phyloP scores from a whole-genome alignment of 1,140 invertebrate species.

The Laodelphax striatellus region DNA sequence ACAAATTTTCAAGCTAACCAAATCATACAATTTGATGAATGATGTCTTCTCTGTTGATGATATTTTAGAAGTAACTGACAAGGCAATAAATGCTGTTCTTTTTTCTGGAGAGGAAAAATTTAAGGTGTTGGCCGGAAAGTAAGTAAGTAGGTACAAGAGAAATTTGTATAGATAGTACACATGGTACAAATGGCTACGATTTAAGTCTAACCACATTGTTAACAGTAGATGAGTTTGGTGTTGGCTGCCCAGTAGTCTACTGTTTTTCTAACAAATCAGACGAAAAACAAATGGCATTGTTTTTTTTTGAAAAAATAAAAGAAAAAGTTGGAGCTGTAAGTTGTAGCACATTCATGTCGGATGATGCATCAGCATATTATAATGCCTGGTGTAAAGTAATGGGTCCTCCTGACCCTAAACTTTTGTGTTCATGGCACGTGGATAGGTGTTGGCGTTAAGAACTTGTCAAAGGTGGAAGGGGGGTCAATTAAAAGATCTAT shows the following conservation, averaged over 20 bases:
- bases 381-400: neutral
- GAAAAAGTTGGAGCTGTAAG: too few species aligned
- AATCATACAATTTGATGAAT: neutral
- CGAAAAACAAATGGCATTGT: too few species aligned
- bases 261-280: too few species aligned
- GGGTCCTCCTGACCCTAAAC: neutral
- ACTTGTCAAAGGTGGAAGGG: neutral
- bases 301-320: too few species aligned
- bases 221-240: neutral
- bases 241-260: too few species aligned
- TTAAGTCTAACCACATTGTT: neutral
- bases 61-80: too few species aligned
- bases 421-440: neutral
- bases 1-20: neutral
- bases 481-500: neutral
- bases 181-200: neutral
- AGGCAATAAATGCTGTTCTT: too few species aligned
- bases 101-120: too few species aligned
- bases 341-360: neutral
- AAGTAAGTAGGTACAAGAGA: too few species aligned
- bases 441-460: conserved; percentile 1
- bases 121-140: too few species aligned
- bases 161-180: conserved; percentile 7
- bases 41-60: too few species aligned
- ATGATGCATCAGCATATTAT: neutral